phyloP scores from a whole-genome alignment of 2,113 vertebrate species.

The Planiliza haematocheilus region DNA sequence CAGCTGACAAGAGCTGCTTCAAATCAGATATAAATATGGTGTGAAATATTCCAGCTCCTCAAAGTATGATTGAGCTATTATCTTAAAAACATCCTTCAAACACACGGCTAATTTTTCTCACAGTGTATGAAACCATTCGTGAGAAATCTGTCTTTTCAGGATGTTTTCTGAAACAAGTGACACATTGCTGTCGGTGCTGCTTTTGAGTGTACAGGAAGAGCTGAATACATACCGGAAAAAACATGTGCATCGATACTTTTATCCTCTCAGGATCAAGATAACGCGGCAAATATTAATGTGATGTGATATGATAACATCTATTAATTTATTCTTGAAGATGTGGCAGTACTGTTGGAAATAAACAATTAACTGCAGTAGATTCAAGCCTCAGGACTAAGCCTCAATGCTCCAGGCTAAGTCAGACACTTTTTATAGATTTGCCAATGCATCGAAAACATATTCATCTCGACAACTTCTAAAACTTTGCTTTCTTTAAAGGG shows the following conservation, averaged over 20 bases:
- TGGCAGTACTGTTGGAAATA: no score
- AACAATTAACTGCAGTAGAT: no score
- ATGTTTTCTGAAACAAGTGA: constrained; percentile 15
- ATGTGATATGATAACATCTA: background rate
- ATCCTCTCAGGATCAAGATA: background rate
- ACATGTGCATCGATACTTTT: background rate
- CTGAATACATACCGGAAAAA: background rate
- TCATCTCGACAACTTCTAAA: background rate
- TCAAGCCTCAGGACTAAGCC: no score
- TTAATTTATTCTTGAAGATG: no score
- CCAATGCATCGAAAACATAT: background rate
- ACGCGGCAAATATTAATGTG: background rate
- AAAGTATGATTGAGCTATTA: constrained; percentile 34
- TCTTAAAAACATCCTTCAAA: constrained; percentile 26
- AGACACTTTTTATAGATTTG: background rate
- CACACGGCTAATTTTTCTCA: background rate
- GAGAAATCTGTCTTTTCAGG: constrained; percentile 5
- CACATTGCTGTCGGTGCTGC: background rate
- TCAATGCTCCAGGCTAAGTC: no score
- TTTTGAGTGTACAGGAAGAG: background rate
- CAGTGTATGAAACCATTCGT: constrained; percentile 1
- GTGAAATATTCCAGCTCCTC: constrained; percentile 45
- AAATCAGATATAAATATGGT: constrained; percentile 68
- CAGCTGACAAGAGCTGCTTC: constrained; percentile 55
- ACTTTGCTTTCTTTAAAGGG: background rate